Evolutionary conservation across 2,888 invertebrate species (phyloP), one percentile per base, ranked within the genome.

Genomic region (Calephelis perditalis): DNA sequence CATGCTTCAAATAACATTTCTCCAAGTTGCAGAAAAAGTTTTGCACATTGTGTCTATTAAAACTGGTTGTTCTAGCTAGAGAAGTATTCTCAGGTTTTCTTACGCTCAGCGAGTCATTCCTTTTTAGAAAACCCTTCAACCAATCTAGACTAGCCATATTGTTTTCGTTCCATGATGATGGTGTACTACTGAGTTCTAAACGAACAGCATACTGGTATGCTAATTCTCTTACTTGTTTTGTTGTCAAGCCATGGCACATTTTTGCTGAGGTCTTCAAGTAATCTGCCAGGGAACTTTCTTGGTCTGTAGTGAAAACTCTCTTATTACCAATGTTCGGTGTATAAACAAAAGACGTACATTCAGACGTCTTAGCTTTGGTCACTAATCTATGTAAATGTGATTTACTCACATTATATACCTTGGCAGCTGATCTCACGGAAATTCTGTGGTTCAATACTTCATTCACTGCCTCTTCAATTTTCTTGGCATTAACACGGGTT

Each of bases 91-190:
- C 62, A 36, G 65, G 63, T 59, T 65, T 67, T 61, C 63, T 60
- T 52, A 66, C 63, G 56, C 62, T 60, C 56, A 62, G 15, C 44
- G 56, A 60, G 10, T 52, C 60, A 62, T 64, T 60, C 55, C 62
- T 62, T 61, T 64, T 64, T 62, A 62, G 58, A 71, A 57, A 73
- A 80, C 49, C 76, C 8, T 49, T 94, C 94, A 35, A 95, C 96
- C 60, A 64, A 58, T 60, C 63, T 62, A 56, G 43, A 61, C 59
- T 61, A 56, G 63, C 59, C 54, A 15, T 63, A 55, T 60, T 60
- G 15, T 60, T 56, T 56, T 47, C 43, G 11, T 58, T 35, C 57
- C 57, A 57, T 40, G 52, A 52, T 10, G 57, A 52, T 52, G 61
- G 57, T 57, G 52, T 46, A 58, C 44, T 62, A n/a, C n/a, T n/a